phyloP scores from a whole-genome alignment of 2,888 invertebrate genomes.

The Aethes cnicana region DNA sequence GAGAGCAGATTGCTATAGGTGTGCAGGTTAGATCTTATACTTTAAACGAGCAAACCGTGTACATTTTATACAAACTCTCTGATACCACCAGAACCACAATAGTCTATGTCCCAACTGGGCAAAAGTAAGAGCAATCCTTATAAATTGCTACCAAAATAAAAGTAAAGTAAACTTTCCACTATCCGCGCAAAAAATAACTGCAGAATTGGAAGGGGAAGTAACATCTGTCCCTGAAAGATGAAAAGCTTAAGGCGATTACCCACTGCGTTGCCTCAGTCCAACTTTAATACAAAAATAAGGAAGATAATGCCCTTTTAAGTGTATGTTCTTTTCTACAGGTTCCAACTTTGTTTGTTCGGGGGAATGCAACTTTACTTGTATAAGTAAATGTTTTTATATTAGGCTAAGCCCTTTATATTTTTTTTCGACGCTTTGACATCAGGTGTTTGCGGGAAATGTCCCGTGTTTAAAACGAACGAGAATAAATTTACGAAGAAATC shows the following conservation, averaged over 20 bases:
- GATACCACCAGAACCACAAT: too few relatives aligned
- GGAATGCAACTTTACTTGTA: conserved; percentile 41
- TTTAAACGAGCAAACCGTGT: too few relatives aligned
- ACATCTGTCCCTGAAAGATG: conserved; percentile 72
- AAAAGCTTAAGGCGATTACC: conserved; percentile 78
- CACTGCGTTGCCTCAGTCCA: conserved; percentile 59
- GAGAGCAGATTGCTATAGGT: too few relatives aligned
- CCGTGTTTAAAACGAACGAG: conserved; percentile 18
- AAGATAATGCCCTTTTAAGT: conserved; percentile 71
- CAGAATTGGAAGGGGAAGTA: conserved; percentile 49
- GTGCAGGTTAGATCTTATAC: too few relatives aligned
- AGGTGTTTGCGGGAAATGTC: conserved; percentile 21
- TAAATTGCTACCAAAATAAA: conserved; percentile 34
- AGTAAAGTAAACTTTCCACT: conserved; percentile 37
- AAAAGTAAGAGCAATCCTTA: conserved; percentile 21
- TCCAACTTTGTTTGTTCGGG: conserved; percentile 33
- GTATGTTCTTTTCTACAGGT: conserved; percentile 53
- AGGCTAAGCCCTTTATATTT: conserved; percentile 47
- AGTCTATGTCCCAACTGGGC: not conserved
- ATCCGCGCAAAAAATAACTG: conserved; percentile 42
- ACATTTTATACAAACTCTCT: too few relatives aligned
- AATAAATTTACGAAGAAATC: conserved; percentile 2
- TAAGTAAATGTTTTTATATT: conserved; percentile 60
- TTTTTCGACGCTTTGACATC: conserved; percentile 33
- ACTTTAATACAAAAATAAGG: conserved; percentile 76